A percentile compares a stretch with the other conserved stretches of the same genome.
phyloP scores from a whole-genome alignment of 2,888 invertebrate species.

The Copidosoma aretas region DNA sequence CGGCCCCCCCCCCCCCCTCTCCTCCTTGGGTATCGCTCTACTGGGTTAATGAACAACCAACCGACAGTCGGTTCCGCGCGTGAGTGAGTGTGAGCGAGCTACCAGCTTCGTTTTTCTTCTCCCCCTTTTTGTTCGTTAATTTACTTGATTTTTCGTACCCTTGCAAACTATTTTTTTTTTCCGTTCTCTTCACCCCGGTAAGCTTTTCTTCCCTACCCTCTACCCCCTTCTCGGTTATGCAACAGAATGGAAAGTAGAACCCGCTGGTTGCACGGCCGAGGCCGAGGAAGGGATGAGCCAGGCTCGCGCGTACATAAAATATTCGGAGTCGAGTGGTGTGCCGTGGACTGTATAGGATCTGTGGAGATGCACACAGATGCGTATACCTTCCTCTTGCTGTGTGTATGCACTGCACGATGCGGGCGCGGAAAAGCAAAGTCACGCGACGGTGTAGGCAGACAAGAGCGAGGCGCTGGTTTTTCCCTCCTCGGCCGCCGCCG shows the following conservation, averaged over 20 bases:
- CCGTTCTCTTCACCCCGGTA: background rate
- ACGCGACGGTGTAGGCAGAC: too few species aligned
- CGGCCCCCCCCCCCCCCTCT: background rate
- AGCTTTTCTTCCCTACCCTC: background rate
- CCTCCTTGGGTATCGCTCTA: too few species aligned
- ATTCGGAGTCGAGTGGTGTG: background rate
- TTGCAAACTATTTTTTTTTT: background rate
- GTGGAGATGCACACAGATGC: background rate
- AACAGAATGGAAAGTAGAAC: background rate
- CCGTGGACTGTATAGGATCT: background rate
- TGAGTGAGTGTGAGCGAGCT: background rate
- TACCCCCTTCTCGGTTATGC: background rate
- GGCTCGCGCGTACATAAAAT: constrained; percentile 9
- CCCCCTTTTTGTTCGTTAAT: constrained; percentile 4
- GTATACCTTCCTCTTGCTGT: too few species aligned
- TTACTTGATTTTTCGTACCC: constrained; percentile 9
- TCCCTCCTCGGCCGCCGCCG: background rate
- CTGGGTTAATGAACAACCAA: constrained; percentile 14
- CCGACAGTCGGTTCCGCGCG: too few species aligned
- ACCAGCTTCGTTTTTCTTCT: background rate
- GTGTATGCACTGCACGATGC: too few species aligned
- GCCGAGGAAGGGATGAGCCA: constrained; percentile 2
- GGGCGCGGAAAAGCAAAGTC: too few species aligned
- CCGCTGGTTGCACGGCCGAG: background rate
- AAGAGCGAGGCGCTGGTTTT: too few species aligned